Percentiles rank a stretch among this genome's conserved stretches.
phyloP scores from a whole-genome alignment of 2,113 vertebrate genomes.

The Nansenia antarctica region DNA sequence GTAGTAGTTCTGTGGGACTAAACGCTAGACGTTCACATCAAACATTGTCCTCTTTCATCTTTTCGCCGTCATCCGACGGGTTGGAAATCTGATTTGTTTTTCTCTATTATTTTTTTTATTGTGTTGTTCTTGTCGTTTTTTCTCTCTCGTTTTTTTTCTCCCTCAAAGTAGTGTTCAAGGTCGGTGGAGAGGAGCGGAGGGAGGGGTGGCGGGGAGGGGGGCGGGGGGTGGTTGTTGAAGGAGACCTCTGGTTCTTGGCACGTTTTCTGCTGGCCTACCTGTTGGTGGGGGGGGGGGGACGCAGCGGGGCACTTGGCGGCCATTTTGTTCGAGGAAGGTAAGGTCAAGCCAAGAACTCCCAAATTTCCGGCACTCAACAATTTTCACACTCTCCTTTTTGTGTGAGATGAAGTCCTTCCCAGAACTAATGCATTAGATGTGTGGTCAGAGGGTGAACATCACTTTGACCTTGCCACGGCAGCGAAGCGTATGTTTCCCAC shows the following conservation, averaged over 20 bases:
- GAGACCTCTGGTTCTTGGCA: not conserved
- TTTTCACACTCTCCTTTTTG: no score
- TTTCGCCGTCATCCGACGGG: conserved; percentile 1
- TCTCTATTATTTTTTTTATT: no score
- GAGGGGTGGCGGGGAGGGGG: not conserved
- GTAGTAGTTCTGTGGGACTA: conserved; percentile 54
- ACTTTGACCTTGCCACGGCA: not conserved
- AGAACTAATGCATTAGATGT: conserved; percentile 22
- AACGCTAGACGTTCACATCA: conserved; percentile 63
- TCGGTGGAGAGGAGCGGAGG: not conserved
- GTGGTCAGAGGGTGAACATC: conserved; percentile 46
- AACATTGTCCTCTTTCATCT: conserved; percentile 49
- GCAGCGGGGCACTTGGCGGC: not conserved
- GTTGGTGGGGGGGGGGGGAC: conserved; percentile 36
- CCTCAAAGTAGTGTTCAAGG: not conserved
- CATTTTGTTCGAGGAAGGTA: not conserved
- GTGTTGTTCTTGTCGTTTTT: no score
- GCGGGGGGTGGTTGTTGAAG: not conserved
- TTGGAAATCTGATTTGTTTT: no score
- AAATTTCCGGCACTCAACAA: no score
- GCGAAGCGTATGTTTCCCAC: no score
- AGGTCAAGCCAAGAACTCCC: conserved; percentile 1
- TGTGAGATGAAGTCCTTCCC: not conserved
- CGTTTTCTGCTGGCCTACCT: conserved; percentile 20
- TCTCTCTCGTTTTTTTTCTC: not conserved